Base-by-base conservation (phyloP, 1,140 invertebrate genomes). In the Brachionus rubens region DNA sequence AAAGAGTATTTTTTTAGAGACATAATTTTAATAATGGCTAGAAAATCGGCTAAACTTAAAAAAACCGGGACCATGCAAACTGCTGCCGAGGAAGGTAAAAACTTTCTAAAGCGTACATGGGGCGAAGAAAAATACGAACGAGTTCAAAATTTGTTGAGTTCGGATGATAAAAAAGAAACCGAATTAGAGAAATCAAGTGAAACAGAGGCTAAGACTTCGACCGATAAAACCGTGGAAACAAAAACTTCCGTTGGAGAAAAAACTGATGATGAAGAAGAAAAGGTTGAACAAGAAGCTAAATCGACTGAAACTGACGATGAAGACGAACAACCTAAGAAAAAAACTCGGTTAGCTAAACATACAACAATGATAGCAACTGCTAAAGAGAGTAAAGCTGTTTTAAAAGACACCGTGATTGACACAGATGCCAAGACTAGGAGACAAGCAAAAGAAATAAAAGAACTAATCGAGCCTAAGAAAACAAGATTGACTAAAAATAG, bases 341-440 rank as follows among this genome's bases (percentile, higher is more conserved):
- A 52, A 36, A 7, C 46, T 12, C 48, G 19, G 30, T 6, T 72
- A 26, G 19, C 68, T 0, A 72, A 72, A 33, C 46, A 72, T 40
- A 72, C 46, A 72, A 72, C 68, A 2, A 72, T 72, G 68, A 14
- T 72, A 9, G 30, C 30, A 9, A 72, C 68, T 28, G 46, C 68
- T 12, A 40, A 72, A 54, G 68, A 72, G 6, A 72, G 68, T 9
- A 30, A 72, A 72, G 21, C 28, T 6, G 19, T 72, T 50, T 21
- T 72, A 28, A 72, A 72, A 72, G 68, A 54, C 28, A 26, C 46
- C 50, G 16, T 30, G 14, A 72, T 72, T 36, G 68, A 72, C 40
- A 41, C 68, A 10, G 68, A 72, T 54, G 68, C 68, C 26, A 72
- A 72, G 40, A 72, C 68, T 12, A 33, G 68, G 50, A 40, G 16